Percentiles rank a stretch among this genome's conserved stretches.
phyloP scores from a whole-genome alignment of 2,888 invertebrate species.

The Caenorhabditis macrosperma region DNA sequence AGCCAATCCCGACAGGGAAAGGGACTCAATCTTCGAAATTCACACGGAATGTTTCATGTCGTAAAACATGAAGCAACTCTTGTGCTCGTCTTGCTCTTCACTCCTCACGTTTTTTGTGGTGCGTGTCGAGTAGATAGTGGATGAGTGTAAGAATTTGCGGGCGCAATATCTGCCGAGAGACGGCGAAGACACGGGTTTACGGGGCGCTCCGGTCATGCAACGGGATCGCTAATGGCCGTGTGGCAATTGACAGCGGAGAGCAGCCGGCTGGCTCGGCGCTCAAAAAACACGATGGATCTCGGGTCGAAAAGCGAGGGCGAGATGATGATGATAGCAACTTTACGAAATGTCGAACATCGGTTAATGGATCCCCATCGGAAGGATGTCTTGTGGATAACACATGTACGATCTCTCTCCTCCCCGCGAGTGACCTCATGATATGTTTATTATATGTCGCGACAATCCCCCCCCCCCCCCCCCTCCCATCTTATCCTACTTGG shows the following conservation, averaged over 20 bases:
- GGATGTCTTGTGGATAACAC: not conserved
- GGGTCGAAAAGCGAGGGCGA: not conserved
- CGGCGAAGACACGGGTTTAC: conserved; percentile 15
- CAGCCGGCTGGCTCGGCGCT: not conserved
- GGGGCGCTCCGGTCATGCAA: conserved; percentile 1
- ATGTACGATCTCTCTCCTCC: not conserved
- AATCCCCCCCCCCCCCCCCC: no score
- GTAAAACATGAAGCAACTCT: not conserved
- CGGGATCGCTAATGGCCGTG: conserved; percentile 12
- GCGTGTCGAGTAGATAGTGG: not conserved
- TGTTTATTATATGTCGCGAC: not conserved
- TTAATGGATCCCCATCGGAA: not conserved
- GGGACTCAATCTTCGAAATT: not conserved
- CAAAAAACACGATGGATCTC: conserved; percentile 20
- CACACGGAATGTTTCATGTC: not conserved
- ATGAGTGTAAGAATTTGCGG: conserved; percentile 1
- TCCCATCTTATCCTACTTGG: not conserved
- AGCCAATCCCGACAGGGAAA: not conserved
- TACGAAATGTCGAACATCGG: conserved; percentile 1
- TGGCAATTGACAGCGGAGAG: conserved; percentile 8
- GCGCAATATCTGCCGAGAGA: not conserved
- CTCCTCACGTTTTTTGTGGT: not conserved
- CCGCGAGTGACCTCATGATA: not conserved
- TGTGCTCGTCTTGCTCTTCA: not conserved
- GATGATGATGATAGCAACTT: not conserved